Evolutionary conservation across 1,140 invertebrate genomes (phyloP).

Genomic region (Drosophila hydei): DNA sequence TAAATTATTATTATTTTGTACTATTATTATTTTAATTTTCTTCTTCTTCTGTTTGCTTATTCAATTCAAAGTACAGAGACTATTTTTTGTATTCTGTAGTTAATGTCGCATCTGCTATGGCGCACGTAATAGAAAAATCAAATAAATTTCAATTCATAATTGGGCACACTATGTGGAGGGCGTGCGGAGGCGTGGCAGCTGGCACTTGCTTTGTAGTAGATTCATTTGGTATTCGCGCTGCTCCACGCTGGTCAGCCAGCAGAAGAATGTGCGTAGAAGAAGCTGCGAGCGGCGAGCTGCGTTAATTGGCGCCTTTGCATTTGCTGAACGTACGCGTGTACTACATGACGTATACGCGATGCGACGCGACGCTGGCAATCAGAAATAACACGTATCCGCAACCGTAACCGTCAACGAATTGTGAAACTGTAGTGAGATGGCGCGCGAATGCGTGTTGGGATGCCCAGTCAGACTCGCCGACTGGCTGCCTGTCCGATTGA

Average conservation of each 20-base stretch:
- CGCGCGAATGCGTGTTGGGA: slow-evolving; percentile 19
- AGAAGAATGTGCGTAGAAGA: slow-evolving; percentile 6
- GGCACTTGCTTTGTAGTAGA: slow-evolving; percentile 77
- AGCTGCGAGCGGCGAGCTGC: slow-evolving; percentile 1
- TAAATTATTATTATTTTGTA: slow-evolving; percentile 49
- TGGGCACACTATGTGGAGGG: background rate
- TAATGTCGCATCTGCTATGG: background rate
- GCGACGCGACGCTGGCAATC: slow-evolving; percentile 18
- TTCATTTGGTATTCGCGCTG: slow-evolving; percentile 41
- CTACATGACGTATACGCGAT: slow-evolving; percentile 72
- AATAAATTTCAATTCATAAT: slow-evolving; percentile 5
- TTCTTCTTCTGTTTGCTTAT: background rate
- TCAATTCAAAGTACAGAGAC: background rate
- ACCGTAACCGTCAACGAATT: background rate
- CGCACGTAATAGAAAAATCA: slow-evolving; percentile 2
- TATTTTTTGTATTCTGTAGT: background rate
- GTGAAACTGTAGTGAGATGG: background rate
- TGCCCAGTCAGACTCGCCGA: slow-evolving; percentile 37
- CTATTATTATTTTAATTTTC: background rate
- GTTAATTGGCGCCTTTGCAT: slow-evolving; percentile 51
- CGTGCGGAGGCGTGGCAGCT: background rate
- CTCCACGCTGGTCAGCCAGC: slow-evolving; percentile 38
- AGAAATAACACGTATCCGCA: slow-evolving; percentile 23
- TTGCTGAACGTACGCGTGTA: slow-evolving; percentile 20
- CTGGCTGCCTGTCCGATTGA: slow-evolving; percentile 65